Conservation (phyloP, 2,888 invertebrate genomes). For the Tolmerus cingulatus region DNA sequence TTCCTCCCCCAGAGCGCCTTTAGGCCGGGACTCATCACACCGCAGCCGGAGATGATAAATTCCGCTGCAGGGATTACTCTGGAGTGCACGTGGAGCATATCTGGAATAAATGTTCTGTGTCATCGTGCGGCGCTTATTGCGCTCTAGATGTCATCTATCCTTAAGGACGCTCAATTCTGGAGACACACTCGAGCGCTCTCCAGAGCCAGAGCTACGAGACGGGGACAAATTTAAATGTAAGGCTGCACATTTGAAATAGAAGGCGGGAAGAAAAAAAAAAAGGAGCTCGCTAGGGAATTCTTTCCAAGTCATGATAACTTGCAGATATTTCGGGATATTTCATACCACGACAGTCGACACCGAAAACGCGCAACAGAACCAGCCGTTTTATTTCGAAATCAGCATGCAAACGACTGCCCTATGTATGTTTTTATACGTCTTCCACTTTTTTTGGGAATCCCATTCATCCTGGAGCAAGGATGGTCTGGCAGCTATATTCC, state of each 20-base stretch:
- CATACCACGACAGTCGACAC: not conserved
- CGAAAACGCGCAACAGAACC: not conserved
- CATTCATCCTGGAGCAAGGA: not conserved
- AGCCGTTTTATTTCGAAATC: not conserved
- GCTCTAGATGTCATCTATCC: conserved; percentile 22
- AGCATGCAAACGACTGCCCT: not conserved
- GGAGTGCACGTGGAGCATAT: not conserved
- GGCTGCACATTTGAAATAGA: not conserved
- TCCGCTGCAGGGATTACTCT: not conserved
- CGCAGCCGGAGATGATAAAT: not conserved
- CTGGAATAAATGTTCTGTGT: not conserved
- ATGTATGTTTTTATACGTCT: not conserved
- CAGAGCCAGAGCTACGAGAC: not conserved
- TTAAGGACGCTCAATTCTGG: not conserved
- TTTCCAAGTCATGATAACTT: not conserved
- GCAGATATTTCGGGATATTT: not conserved
- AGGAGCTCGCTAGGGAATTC: not conserved
- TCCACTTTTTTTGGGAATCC: not conserved
- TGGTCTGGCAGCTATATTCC: not conserved
- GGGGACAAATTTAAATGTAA: not conserved
- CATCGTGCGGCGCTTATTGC: not conserved
- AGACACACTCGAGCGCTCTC: not conserved
- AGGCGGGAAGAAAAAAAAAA: not conserved
- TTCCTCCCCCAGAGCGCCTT: too few species aligned
- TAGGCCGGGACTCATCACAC: not conserved